These are phyloP conservation scores for Isaurus tuberculatus DNA, from an alignment of 92 coral and sea anemone species.

Conservation along the genomic window DNA sequence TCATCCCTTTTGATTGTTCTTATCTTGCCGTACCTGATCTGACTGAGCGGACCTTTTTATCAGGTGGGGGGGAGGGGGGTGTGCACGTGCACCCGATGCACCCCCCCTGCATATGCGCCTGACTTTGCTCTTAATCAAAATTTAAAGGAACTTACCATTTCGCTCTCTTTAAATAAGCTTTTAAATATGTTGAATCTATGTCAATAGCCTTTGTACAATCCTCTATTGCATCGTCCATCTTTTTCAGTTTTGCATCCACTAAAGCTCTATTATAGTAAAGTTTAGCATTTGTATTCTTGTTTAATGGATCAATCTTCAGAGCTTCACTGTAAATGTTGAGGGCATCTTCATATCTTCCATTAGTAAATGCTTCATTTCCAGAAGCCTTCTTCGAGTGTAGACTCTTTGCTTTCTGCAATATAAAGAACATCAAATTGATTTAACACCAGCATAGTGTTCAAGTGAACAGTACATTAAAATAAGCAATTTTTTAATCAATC, in stretches of 20 bases:
- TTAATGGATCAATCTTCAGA: slow-evolving; percentile 82
- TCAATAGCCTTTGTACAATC: slow-evolving; percentile 91
- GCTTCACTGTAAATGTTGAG: slow-evolving; percentile 89
- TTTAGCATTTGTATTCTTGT: slow-evolving; percentile 93
- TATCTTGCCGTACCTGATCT: no score
- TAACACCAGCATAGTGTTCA: no score
- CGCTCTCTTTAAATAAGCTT: slow-evolving; percentile 97
- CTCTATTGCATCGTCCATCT: slow-evolving; percentile 88
- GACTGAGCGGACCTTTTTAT: no score
- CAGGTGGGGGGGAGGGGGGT: no score
- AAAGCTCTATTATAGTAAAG: slow-evolving; percentile 93
- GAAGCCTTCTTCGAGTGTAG: slow-evolving; percentile 85
- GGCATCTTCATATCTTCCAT: slow-evolving; percentile 82
- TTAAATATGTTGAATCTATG: slow-evolving; percentile 82
- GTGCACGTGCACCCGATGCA: no score
- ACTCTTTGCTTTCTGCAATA: slow-evolving; percentile 92
- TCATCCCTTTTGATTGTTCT: no score
- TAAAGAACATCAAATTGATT: no score
- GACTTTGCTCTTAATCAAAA: no score
- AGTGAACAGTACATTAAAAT: no score
- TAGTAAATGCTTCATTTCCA: slow-evolving; percentile 89
- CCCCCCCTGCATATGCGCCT: no score
- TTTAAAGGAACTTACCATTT: slow-evolving; percentile 72
- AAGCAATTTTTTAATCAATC: no score
- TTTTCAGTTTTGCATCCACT: slow-evolving; percentile 86